A percentile compares a stretch with the other conserved stretches of the same genome.
Evolutionary conservation across 2,113 vertebrate species (phyloP).

Genomic region (Chrysochloris asiatica): DNA sequence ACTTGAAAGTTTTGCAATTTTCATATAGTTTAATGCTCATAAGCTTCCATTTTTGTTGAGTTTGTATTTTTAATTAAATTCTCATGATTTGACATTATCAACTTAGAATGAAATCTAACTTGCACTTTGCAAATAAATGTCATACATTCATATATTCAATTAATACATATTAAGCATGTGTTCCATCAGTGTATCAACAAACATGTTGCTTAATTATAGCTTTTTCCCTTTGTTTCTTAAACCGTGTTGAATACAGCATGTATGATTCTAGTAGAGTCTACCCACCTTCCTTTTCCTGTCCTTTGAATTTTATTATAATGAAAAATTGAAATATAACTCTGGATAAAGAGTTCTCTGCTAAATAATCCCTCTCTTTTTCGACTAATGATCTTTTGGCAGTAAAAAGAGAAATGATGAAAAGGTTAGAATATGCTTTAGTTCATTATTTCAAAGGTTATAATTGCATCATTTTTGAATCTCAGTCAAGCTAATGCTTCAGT

Average conservation of each 20-base stretch:
- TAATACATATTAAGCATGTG: neutral
- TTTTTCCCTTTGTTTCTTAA: no score
- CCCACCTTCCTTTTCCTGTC: neutral
- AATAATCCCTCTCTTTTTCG: slow-evolving; percentile 37
- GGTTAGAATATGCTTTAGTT: slow-evolving; percentile 47
- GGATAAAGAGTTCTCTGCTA: neutral
- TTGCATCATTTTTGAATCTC: slow-evolving; percentile 13
- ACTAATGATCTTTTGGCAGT: slow-evolving; percentile 30
- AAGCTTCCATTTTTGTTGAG: slow-evolving; percentile 12
- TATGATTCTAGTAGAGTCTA: no score
- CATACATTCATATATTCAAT: neutral
- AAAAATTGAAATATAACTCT: slow-evolving; percentile 46
- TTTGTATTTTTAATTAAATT: slow-evolving; percentile 33
- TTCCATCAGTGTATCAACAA: neutral
- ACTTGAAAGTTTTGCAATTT: neutral
- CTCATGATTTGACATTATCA: neutral
- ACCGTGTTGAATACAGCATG: no score
- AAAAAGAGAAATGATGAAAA: slow-evolving; percentile 59
- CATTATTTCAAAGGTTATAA: slow-evolving; percentile 46
- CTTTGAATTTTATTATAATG: slow-evolving; percentile 44
- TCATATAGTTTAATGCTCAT: slow-evolving; percentile 50
- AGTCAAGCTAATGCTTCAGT: slow-evolving; percentile 11
- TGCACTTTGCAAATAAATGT: slow-evolving; percentile 20
- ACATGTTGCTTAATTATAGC: no score
- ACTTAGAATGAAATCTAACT: neutral